phyloP scores from a whole-genome alignment of 2,797 vertebrate genomes.

The Oryzias sinensis region DNA sequence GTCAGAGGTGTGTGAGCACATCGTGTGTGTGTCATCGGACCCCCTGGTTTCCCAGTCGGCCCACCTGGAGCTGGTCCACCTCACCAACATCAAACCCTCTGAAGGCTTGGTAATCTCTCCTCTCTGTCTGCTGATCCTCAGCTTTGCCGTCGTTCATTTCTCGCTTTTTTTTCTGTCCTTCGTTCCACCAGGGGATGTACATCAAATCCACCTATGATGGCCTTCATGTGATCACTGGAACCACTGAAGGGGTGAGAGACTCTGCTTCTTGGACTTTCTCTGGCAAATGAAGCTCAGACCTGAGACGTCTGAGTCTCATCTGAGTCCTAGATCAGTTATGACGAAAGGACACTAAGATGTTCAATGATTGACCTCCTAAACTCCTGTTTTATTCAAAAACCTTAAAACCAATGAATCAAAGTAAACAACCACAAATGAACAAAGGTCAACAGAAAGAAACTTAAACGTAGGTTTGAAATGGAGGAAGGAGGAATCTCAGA shows the following conservation, averaged over 20 bases:
- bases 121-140: constrained; percentile 6
- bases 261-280: not conserved
- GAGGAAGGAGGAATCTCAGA: no score
- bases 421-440: no score
- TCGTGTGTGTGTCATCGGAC: constrained; percentile 87
- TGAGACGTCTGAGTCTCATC: no score
- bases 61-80: constrained; percentile 94
- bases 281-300: no score
- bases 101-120: constrained; percentile 89
- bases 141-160: no score
- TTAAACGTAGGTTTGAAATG: no score
- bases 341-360: no score
- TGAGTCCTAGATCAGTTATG: no score
- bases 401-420: no score
- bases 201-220: constrained; percentile 95
- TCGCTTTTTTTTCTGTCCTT: not conserved
- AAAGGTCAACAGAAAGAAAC: no score
- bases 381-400: no score
- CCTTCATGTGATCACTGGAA: constrained; percentile 94
- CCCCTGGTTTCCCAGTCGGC: constrained; percentile 81
- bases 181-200: constrained; percentile 86
- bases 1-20: constrained; percentile 92
- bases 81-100: constrained; percentile 92
- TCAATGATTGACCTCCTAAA: no score
- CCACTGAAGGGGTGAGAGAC: constrained; percentile 89